A percentile compares a stretch with the other conserved stretches of the same genome.
Evolutionary conservation across 2,888 invertebrate species (phyloP).

Genomic region (Platypus cylindrus): DNA sequence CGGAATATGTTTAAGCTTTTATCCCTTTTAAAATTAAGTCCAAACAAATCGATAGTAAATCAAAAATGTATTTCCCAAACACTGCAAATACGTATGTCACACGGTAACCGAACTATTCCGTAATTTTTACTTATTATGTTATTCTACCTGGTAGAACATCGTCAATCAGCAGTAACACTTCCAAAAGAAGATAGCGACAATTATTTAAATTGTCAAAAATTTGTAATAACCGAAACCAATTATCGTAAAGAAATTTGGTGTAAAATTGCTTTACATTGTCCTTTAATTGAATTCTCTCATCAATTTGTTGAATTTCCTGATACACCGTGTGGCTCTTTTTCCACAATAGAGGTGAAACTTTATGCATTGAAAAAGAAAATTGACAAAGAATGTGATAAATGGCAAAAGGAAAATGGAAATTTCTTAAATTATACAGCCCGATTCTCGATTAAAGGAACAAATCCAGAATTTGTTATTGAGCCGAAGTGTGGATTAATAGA

Average conservation of each 20-base stretch:
- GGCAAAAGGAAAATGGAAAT: slow-evolving; percentile 9
- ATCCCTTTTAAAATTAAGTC: no score
- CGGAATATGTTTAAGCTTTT: no score
- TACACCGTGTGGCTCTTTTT: slow-evolving; percentile 20
- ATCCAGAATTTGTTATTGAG: slow-evolving; percentile 17
- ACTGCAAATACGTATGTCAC: no score
- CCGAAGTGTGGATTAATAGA: slow-evolving; percentile 19
- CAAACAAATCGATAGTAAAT: no score
- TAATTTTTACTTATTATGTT: no score
- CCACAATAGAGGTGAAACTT: slow-evolving; percentile 15
- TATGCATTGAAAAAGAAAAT: slow-evolving; percentile 11
- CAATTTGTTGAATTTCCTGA: slow-evolving; percentile 19
- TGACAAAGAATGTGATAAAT: slow-evolving; percentile 6
- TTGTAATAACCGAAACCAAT: slow-evolving; percentile 10
- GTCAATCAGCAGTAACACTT: background rate
- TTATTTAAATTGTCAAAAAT: slow-evolving; percentile 7
- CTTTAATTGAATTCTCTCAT: slow-evolving; percentile 18
- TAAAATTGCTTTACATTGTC: slow-evolving; percentile 13
- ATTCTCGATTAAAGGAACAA: slow-evolving; percentile 17
- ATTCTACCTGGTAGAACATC: no score
- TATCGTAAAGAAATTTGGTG: slow-evolving; percentile 14
- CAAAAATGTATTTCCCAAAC: no score
- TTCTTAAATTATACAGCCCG: slow-evolving; percentile 14
- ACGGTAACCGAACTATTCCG: no score
- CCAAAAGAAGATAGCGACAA: slow-evolving; percentile 5